These are phyloP conservation scores for Cyanoramphus novaezelandiae DNA, from an alignment of 2,113 vertebrate species.

Conservation along the genomic window DNA sequence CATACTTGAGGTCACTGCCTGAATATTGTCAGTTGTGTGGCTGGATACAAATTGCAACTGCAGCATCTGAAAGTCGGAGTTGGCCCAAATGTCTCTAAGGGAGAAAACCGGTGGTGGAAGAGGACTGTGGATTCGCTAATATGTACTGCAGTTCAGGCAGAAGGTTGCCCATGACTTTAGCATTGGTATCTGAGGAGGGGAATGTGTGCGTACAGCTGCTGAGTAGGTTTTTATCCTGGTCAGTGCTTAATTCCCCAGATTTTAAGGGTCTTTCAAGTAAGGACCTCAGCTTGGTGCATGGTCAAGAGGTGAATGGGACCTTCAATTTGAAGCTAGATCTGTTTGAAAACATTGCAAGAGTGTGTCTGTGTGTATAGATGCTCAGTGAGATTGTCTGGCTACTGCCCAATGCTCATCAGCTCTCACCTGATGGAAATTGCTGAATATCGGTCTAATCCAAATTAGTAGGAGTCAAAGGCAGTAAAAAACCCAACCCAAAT, in stretches of 20 bases:
- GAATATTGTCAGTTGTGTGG: neutral
- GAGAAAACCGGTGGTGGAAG: neutral
- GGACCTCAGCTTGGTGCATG: neutral
- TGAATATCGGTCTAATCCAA: neutral
- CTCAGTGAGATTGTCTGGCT: neutral
- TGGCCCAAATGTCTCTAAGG: neutral
- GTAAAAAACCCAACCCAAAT: neutral
- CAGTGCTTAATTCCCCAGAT: neutral
- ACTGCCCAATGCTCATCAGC: neutral
- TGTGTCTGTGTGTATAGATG: neutral
- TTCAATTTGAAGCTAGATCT: neutral
- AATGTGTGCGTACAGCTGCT: neutral
- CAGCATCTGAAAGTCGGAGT: neutral
- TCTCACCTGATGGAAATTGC: neutral
- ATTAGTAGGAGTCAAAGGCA: neutral
- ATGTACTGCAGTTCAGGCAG: neutral
- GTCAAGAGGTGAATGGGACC: neutral
- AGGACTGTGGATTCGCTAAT: neutral
- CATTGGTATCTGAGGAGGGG: neutral
- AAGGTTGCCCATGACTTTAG: neutral
- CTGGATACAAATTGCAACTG: neutral
- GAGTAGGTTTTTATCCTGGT: neutral
- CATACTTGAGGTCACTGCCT: neutral
- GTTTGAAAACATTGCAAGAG: neutral
- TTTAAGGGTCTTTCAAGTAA: neutral